Percentiles rank a stretch among this genome's conserved stretches.
Evolutionary conservation across 2,113 vertebrate species (phyloP).

Genomic region (Xiphophorus maculatus): DNA sequence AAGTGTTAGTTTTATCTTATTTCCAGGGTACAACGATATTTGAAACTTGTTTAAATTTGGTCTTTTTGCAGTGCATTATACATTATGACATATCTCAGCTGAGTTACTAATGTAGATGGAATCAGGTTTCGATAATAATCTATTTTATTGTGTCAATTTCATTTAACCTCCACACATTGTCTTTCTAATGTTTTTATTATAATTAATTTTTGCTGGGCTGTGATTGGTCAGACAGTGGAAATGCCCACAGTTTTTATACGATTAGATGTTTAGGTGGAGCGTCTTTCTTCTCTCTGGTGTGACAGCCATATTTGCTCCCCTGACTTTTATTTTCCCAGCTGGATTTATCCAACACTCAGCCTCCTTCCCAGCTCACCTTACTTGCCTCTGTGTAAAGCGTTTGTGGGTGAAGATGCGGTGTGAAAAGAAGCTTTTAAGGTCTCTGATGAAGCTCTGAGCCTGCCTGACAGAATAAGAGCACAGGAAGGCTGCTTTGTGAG

Average conservation of each 20-base stretch:
- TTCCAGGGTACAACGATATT: too few relatives aligned
- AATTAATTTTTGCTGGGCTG: too few relatives aligned
- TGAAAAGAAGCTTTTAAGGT: constrained; percentile 40
- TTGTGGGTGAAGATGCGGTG: constrained; percentile 22
- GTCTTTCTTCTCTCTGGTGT: background rate
- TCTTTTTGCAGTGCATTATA: too few relatives aligned
- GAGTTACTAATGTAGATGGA: background rate
- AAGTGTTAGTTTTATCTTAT: too few relatives aligned
- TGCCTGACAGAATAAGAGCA: constrained; percentile 66
- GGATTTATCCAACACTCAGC: background rate
- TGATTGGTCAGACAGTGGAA: too few relatives aligned
- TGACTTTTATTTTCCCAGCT: background rate
- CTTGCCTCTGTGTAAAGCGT: constrained; percentile 24
- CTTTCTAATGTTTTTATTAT: too few relatives aligned
- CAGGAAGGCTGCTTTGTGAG: constrained; percentile 38
- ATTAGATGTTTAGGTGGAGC: too few relatives aligned
- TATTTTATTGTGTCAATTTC: background rate
- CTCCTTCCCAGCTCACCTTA: constrained; percentile 26
- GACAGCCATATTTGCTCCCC: background rate
- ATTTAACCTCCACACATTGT: too few relatives aligned
- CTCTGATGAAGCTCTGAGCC: constrained; percentile 59
- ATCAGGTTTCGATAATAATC: background rate
- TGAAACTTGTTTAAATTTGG: too few relatives aligned
- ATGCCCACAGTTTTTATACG: too few relatives aligned
- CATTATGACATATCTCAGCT: too few relatives aligned